Evolutionary conservation across 2,888 invertebrate genomes (phyloP), one percentile per base, ranked within the genome.

Genomic region (Hypercompe scribonia): DNA sequence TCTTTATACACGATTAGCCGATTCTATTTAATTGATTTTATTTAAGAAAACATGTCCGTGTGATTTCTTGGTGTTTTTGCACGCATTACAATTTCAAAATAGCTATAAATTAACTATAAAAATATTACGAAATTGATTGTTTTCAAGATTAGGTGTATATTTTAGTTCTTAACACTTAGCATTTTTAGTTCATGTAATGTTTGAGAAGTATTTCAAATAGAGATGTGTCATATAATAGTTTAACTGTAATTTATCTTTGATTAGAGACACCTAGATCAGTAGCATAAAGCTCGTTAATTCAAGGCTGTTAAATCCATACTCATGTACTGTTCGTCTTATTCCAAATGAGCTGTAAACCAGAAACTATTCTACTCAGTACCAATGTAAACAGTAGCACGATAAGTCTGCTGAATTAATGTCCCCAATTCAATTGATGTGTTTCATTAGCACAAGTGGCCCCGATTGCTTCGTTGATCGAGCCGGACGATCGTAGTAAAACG

Each of bases 361-460:
- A 76, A 81, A 81, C 79, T 82, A 85, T 85, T 88, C 86, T 87
- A 88, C 88, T 83, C 86, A 81, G 83, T 88, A 84, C 81, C 87
- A 90, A 88, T 91, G 90, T 93, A 93, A 93, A 93, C 90, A 94
- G 86, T 84, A 83, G 86, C 85, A 86, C 90, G 88, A 90, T 90
- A 90, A 89, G 85, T 84, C 86, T 80, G 90, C 90, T 92, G 93
- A 94, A 94, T 94, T 93, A 95, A 94, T 93, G 95, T 93, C 93
- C 94, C 94, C 95, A 95, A 95, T 95, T 93, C 95, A 95, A 95
- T 95, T 95, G 93, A 94, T 94, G 92, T 93, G 95, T 95, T 95
- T 95, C 94, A 95, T 95, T 95, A 95, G 94, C 92, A 93, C 95
- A 95, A 95, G 95, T 95, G 95, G 95, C 92, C 93, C 91, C 94